These are phyloP conservation scores for Coleophora deauratella DNA, from an alignment of 2,888 invertebrate species.

Conservation along the genomic window DNA sequence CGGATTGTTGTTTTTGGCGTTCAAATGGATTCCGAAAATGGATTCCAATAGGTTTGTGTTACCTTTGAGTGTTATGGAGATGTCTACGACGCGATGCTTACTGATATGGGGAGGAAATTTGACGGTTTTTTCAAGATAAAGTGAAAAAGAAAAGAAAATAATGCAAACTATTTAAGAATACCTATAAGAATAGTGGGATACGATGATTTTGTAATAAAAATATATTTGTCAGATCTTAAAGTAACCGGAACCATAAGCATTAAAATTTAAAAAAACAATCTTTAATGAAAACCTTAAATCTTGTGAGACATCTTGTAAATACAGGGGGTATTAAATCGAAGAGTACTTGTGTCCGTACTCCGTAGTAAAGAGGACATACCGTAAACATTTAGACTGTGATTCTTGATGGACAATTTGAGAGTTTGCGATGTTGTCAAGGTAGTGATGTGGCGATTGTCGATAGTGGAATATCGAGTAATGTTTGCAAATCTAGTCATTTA, in stretches of 20 bases:
- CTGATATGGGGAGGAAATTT: not conserved
- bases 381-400: slow-evolving; percentile 52
- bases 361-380: slow-evolving; percentile 55
- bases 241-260: no score
- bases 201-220: no score
- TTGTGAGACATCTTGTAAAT: slow-evolving; percentile 30
- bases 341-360: slow-evolving; percentile 57
- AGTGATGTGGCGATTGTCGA: no score
- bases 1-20: slow-evolving; percentile 23
- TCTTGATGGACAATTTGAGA: slow-evolving; percentile 71
- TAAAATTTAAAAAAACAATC: not conserved
- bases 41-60: not conserved
- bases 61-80: no score
- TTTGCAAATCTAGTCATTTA: no score
- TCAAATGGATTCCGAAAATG: not conserved
- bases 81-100: not conserved
- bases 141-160: slow-evolving; percentile 1
- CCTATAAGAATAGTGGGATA: no score
- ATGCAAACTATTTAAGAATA: not conserved
- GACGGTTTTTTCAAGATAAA: no score
- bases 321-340: slow-evolving; percentile 52
- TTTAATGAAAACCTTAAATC: not conserved
- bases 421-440: slow-evolving; percentile 36
- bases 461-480: slow-evolving; percentile 15
- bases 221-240: no score